Percentiles rank a stretch among this genome's conserved stretches.
phyloP scores from a whole-genome alignment of 2,113 vertebrate genomes.

The Salvelinus sp. region DNA sequence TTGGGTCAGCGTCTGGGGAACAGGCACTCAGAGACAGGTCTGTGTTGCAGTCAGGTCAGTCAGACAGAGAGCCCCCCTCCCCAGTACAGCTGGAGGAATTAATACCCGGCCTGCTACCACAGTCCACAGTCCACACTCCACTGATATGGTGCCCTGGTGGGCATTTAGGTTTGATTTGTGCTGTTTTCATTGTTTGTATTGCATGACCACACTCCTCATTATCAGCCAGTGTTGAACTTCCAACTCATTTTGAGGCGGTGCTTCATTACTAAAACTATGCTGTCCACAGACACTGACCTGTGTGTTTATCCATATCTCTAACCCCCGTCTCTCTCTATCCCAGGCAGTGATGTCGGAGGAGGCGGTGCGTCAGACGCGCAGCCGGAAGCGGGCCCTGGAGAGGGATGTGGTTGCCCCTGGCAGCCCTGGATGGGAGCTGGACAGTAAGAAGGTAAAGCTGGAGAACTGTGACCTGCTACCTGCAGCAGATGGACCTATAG shows the following conservation, averaged over 20 bases:
- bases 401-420: constrained; percentile 62
- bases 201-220: constrained; percentile 35
- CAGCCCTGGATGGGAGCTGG: constrained; percentile 70
- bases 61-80: not conserved
- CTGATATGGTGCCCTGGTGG: too few relatives aligned
- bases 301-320: not conserved
- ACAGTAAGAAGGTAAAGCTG: constrained; percentile 86
- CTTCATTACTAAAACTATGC: constrained; percentile 27
- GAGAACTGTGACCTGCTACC: constrained; percentile 74
- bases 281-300: not conserved
- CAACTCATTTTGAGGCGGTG: too few relatives aligned
- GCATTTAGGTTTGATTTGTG: too few relatives aligned
- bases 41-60: not conserved
- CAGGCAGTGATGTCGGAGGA: constrained; percentile 95
- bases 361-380: constrained; percentile 87
- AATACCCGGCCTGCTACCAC: too few relatives aligned
- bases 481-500: constrained; percentile 24
- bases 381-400: constrained; percentile 93
- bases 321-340: constrained; percentile 38
- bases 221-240: too few relatives aligned
- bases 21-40: constrained; percentile 20
- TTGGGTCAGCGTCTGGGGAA: constrained; percentile 54
- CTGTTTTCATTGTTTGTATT: not conserved
- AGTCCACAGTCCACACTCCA: not conserved
- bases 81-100: not conserved